Base-by-base conservation (phyloP, 2,797 vertebrate species). In the Sylvilagus floridanus region DNA sequence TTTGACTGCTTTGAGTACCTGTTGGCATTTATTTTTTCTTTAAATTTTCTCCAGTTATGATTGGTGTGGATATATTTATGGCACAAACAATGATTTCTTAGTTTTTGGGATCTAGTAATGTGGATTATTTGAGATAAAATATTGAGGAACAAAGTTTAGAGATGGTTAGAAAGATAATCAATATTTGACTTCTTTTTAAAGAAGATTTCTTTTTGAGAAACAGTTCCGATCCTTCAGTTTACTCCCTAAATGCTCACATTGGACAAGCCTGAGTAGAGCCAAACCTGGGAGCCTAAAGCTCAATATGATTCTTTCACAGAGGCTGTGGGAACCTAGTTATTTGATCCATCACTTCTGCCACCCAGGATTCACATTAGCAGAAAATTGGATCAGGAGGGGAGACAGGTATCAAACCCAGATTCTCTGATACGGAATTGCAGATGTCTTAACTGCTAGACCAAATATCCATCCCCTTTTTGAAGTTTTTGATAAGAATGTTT, bases 11-110 rank as follows among this genome's bases (percentile, higher is more conserved):
- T 81, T 89, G 78, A 75, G 71, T 96, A 93, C 60, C 60, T 88
- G 37, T 95, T 96, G 92, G 75, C 42, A 63, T 77, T 96, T 35
- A 57, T 86, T 54, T 96, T 71, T 75, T 91, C 85, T 96, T 95
- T 85, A 47, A 72, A 63, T 92, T 66, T 65, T 88, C 12, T 85
- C 7, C 28, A 84, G 0, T 96, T 93, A 87, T 78, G 62, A 77
- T 90, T 85, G 37, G 3, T 90, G 21, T 83, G 69, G 11, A 57
- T 81, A 16, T 91, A 16, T 92, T 79, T 93, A 73, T 84, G 42
- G 71, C 81, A 89, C 32, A 93, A 78, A 84, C 17, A 66, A 5
- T 10, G 10, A 7, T 83, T 89, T 90, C 78, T 93, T 72, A 60
- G 66, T 69, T 54, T 94, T 91, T 77, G 72, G 54, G 16, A 35